Evolutionary conservation across 2,888 invertebrate genomes (phyloP), one percentile per base, ranked within the genome.

Genomic region (Acronicta leporina): DNA sequence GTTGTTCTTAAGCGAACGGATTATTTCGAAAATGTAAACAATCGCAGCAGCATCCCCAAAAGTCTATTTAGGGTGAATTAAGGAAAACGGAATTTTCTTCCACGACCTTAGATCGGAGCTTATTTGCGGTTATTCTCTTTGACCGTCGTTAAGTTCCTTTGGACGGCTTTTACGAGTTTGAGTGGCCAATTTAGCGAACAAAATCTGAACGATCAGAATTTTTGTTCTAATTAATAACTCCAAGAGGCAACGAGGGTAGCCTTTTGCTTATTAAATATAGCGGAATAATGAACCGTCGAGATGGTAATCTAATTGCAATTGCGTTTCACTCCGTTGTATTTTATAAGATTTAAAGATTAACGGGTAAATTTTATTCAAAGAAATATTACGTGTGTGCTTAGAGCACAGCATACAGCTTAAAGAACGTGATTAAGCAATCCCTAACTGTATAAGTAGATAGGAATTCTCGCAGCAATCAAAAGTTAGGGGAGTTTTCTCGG

Each of bases 51-150:
- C 83, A 85, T 85, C 85, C 87, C 86, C 85, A 82, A 86, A 87
- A 89, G 88, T 86, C 91, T 90, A 89, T 91, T 92, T 89, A 88
- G 89, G 87, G 89, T 90, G 88, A 93, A 92, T 93, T 93, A 93
- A 91, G 90, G 90, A 91, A 91, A 91, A 88, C 84, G 87, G 91
- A 91, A 91, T 92, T 93, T 92, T 90, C 92, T 89, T 87, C 86
- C 86, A 87, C 86, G 85, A 85, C 87, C 87, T 88, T 87, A 91
- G 90, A 94, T 93, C 90, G 92, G 89, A 87, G 92, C 92, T 94
- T 94, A 92, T 94, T 94, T 94, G 94, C 91, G 94, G 94, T 94
- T 93, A 94, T 93, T 91, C 94, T 91, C 93, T 94, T 94, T 94
- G 94, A 94, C 94, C 94, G 94, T 92, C 94, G 92, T 94, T 93